Base-by-base conservation (phyloP, 2,888 invertebrate species). In the Ochlodes sylvanus region DNA sequence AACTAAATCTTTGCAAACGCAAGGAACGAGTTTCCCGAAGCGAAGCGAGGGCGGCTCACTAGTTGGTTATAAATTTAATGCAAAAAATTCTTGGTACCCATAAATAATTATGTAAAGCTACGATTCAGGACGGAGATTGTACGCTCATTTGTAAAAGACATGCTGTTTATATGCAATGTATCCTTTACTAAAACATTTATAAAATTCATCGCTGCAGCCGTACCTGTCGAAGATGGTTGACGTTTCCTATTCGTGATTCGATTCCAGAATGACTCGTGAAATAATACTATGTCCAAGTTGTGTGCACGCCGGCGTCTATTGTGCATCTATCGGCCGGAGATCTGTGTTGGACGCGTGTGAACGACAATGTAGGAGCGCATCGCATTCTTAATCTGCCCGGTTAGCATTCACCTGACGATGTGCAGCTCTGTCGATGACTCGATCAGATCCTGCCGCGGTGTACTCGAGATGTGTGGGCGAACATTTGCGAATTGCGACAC, bases 341-440 rank as follows among this genome's bases (percentile, higher is more conserved):
- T 88, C 87, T 79, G 79, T 50, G 65, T 50, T 77, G 79, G 78
- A 80, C 80, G 84, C 85, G 88, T 90, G 89, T 86, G 90, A 90
- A 87, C 87, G 83, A 79, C 85, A 82, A 76, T 77, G 72, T 75
- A 78, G 75, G 75, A 83, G 76, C 81, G 87, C 87, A 82, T 84
- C 81, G 86, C 86, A 86, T 88, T 84, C 85, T 84, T 90, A 88
- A 90, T 88, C 88, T 85, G 74, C 73, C 83, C 78, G 79, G 79
- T 89, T 89, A 83, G 79, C 81, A 90, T 90, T 88, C 90, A 86
- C 42, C 12, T 21, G 1, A 0, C 58, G 58, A 42, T 38, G 56
- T 55, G 55, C 44, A 47, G 17, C 44, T 7, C 44, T 47, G 62
- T 63, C 52, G 62, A 63, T 63, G n/a, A 38, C 38, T 41, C 21